Evolutionary conservation across 1,140 invertebrate genomes (phyloP), one percentile per base, ranked within the genome.

Genomic region (Bemisia tabaci): DNA sequence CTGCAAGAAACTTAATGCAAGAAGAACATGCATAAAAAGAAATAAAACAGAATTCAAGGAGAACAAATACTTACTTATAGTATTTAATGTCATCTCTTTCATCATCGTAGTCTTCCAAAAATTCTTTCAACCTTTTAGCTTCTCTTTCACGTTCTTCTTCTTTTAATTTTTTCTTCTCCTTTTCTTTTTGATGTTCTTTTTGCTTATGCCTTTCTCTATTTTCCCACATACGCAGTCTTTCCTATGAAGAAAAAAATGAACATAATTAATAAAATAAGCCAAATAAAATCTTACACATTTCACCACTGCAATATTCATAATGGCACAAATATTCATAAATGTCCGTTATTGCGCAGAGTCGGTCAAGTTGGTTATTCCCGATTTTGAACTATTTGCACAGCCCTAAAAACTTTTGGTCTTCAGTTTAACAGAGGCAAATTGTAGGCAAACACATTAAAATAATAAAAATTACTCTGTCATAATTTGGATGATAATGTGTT

Each of bases 101-200:
- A 77, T 99, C 96, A 77, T 98, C 95, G 76, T 99, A 99, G 78
- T 98, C 96, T 79, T 99, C 95, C 12, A 98, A 82, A 76, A 98
- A 98, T 80, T 98, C 94, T 77, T 96, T 95, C 17, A 99, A 81
- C 59, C 92, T 83, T 78, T 94, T 92, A 0, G 94, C 95, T 79
- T 98, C 95, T 68, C 85, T 85, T 74, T 90, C 85, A 67, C 91
- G 78, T 74, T 95, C 92, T 71, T 92, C 87, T 74, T 92, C 88
- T 72, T 89, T 88, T 67, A 87, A 80, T 26, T 88, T 81, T 74
- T 94, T 91, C 72, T 92, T 88, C 71, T 95, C 88, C 60, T 85
- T 82, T 77, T 95, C 92, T 74, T 92, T 93, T 75, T 93, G 90
- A 75, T 95, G 90, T 74, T 98, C 95, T 77, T 95, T 93, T 22